Conservation (phyloP, 2,888 invertebrate genomes). For the Suillia variegata region DNA sequence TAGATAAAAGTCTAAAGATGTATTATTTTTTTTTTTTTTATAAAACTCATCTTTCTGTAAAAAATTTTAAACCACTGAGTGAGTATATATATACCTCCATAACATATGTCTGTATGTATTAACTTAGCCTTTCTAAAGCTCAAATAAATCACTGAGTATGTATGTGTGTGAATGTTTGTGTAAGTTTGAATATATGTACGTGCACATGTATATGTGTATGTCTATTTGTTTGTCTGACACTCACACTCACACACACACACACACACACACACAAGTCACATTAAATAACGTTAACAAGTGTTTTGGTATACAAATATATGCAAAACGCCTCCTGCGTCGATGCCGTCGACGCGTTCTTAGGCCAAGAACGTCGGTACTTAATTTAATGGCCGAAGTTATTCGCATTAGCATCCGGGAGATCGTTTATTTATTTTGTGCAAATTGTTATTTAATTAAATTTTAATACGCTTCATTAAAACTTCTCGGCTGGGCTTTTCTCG, state of each 20-base stretch:
- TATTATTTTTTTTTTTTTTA: too few relatives aligned
- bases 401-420: constrained; percentile 33
- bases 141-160: too few relatives aligned
- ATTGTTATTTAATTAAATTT: constrained; percentile 52
- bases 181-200: too few relatives aligned
- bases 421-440: constrained; percentile 50
- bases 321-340: background rate
- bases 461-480: constrained; percentile 50
- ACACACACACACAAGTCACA: background rate
- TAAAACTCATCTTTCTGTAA: too few relatives aligned
- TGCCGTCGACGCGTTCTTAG: background rate
- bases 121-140: too few relatives aligned
- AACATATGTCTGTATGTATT: too few relatives aligned
- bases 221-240: background rate
- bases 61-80: too few relatives aligned
- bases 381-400: constrained; percentile 49
- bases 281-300: background rate
- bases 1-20: too few relatives aligned
- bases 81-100: too few relatives aligned
- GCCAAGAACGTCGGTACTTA: constrained; percentile 32
- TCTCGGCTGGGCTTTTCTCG: constrained; percentile 27
- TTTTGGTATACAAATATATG: background rate
- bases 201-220: background rate
- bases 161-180: too few relatives aligned
- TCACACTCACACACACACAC: too few relatives aligned